These are phyloP conservation scores for Schizopygopsis pylzovi DNA, from an alignment of 2,797 vertebrate species.

Conservation along the genomic window DNA sequence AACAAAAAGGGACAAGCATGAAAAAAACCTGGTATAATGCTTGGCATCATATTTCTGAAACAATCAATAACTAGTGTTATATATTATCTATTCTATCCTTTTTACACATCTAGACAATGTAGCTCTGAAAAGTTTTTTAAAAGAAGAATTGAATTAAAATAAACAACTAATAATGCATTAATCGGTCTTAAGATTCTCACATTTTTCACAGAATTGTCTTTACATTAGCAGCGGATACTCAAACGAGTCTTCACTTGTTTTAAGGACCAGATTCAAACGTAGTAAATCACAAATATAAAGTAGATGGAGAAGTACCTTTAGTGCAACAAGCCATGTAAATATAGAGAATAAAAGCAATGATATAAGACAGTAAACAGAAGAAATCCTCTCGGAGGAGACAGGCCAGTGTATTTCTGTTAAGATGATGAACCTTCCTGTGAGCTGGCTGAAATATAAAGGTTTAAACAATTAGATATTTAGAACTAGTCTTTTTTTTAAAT, in stretches of 20 bases:
- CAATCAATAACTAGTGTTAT: background rate
- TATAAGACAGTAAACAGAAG: slow-evolving; percentile 36
- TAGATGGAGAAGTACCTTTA: slow-evolving; percentile 45
- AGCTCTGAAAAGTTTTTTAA: no score
- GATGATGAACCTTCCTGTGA: slow-evolving; percentile 56
- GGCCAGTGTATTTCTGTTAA: slow-evolving; percentile 30
- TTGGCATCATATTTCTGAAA: background rate
- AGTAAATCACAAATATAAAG: slow-evolving; percentile 24
- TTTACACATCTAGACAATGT: background rate
- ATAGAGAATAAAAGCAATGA: background rate
- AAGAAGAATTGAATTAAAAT: slow-evolving; percentile 4
- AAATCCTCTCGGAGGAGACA: slow-evolving; percentile 24
- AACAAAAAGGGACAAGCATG: background rate
- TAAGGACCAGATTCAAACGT: slow-evolving; percentile 30
- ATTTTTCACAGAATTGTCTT: slow-evolving; percentile 19
- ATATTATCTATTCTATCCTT: background rate
- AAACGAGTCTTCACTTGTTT: slow-evolving; percentile 20
- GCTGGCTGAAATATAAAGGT: slow-evolving; percentile 61
- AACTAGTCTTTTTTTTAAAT: background rate
- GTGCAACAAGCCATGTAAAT: slow-evolving; percentile 55
- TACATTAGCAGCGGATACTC: slow-evolving; percentile 32
- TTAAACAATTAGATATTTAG: background rate
- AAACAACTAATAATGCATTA: slow-evolving; percentile 21
- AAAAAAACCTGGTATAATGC: background rate
- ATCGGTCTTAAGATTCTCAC: background rate